Conservation (phyloP, 2,113 vertebrate species). For the Aleadryas rufinucha region DNA sequence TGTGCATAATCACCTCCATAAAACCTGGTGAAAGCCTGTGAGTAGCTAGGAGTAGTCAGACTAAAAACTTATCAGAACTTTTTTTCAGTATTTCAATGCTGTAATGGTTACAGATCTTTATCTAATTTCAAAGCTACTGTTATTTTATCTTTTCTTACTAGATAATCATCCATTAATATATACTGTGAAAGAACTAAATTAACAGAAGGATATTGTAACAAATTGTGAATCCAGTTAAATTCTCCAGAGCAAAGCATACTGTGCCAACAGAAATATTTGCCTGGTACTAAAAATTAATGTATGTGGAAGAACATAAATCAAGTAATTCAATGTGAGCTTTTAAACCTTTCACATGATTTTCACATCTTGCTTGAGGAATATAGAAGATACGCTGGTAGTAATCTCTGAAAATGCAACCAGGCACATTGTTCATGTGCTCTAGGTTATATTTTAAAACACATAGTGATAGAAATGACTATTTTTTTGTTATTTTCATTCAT, state of each 20-base stretch:
- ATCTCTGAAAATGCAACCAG: neutral
- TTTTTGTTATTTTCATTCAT: neutral
- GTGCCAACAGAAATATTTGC: constrained; percentile 37
- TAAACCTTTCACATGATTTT: neutral
- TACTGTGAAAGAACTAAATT: neutral
- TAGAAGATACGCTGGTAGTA: neutral
- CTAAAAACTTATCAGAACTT: neutral
- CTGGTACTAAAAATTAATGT: constrained; percentile 20
- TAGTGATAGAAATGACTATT: neutral
- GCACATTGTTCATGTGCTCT: neutral
- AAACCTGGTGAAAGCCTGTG: neutral
- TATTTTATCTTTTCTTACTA: neutral
- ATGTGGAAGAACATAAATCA: neutral
- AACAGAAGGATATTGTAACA: neutral
- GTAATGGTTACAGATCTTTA: neutral
- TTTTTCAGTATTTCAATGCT: neutral
- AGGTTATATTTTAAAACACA: neutral
- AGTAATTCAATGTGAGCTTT: constrained; percentile 6
- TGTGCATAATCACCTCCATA: neutral
- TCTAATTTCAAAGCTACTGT: neutral
- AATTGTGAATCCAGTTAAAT: constrained; percentile 5
- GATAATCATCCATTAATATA: neutral
- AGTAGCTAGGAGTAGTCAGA: neutral
- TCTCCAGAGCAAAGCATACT: neutral
- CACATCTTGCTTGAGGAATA: neutral